Evolutionary conservation across 2,797 vertebrate genomes (phyloP), one percentile per base, ranked within the genome.

Genomic region (Ctenochaetus hawaiiensis): DNA sequence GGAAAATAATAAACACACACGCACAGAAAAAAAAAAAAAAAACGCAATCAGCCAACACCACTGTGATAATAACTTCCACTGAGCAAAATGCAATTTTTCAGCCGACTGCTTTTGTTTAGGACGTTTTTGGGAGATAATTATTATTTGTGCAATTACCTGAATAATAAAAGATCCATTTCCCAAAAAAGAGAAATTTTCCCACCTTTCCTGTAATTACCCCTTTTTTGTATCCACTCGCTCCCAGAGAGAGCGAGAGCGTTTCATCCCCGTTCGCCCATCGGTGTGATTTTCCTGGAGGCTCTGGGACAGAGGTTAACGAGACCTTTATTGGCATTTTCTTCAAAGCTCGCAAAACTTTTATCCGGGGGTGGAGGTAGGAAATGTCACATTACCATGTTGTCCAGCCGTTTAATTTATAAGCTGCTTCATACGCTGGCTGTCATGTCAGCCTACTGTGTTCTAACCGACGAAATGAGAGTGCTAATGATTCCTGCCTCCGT

Each of bases 381-480:
- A 94, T 94, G 93, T 94, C 90, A 93, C 88, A 93, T 92, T 93
- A 92, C 79, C 87, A 93, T 92, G 87, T 82, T 81, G 83, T 85
- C 54, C 72, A 73, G 81, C 67, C 82, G 64, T 89, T 92, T 80
- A 65, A 67, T 84, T 81, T 72, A 77, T 90, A 78, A 83, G 49
- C 75, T 63, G 72, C 70, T 80, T 82, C 62, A 68, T 44, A 78
- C 56, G 17, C 16, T 54, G 39, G 59, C 71, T 75, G 69, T 80
- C 81, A 77, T 77, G 77, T 70, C 72, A 52, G 80, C 7, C 52
- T 47, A 37, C 63, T 9, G 37, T 57, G 62, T 51, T 70, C 41
- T 80, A 77, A 79, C 71, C 57, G 72, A 82, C 22, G 22, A 67
- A 26, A 80, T n/a, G 62, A 71, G 60, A 71, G 74, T 67, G 72